These are phyloP conservation scores for Trichogramma evanescens DNA, from an alignment of 2,888 invertebrate genomes.

Conservation along the genomic window DNA sequence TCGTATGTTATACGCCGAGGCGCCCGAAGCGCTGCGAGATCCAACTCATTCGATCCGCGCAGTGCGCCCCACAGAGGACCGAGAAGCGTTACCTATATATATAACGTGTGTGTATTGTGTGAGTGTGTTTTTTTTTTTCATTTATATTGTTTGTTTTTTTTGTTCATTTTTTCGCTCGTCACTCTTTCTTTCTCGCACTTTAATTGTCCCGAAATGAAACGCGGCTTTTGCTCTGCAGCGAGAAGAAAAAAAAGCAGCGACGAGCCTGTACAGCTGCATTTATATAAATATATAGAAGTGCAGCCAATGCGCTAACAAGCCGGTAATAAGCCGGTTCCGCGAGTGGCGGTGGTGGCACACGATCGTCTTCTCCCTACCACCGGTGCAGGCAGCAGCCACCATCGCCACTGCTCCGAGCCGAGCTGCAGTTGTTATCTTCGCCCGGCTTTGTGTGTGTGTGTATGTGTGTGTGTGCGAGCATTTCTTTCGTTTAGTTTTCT, in stretches of 20 bases:
- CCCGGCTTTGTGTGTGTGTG: conserved; percentile 14
- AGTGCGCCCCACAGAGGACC: too few relatives aligned
- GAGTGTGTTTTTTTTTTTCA: background rate
- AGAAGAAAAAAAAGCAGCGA: conserved; percentile 7
- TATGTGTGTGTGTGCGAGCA: conserved; percentile 15
- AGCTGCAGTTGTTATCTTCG: background rate
- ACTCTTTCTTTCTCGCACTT: conserved; percentile 31
- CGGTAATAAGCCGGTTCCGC: conserved; percentile 42
- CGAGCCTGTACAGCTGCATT: too few relatives aligned
- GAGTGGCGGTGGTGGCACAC: conserved; percentile 21
- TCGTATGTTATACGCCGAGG: too few relatives aligned
- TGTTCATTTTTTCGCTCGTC: background rate
- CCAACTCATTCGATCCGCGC: too few relatives aligned
- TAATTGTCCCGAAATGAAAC: conserved; percentile 46
- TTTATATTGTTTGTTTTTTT: background rate
- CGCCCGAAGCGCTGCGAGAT: too few relatives aligned
- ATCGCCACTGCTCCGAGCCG: too few relatives aligned
- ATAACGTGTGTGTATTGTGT: too few relatives aligned
- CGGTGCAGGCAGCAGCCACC: background rate
- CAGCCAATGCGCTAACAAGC: conserved; percentile 36
- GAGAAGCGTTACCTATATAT: too few relatives aligned
- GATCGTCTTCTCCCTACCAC: conserved; percentile 24
- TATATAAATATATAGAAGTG: too few relatives aligned
- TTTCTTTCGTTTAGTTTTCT: conserved; percentile 23
- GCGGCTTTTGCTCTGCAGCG: conserved; percentile 34